Conservation (phyloP, 2,797 vertebrate species). For the Danio kyathit region DNA sequence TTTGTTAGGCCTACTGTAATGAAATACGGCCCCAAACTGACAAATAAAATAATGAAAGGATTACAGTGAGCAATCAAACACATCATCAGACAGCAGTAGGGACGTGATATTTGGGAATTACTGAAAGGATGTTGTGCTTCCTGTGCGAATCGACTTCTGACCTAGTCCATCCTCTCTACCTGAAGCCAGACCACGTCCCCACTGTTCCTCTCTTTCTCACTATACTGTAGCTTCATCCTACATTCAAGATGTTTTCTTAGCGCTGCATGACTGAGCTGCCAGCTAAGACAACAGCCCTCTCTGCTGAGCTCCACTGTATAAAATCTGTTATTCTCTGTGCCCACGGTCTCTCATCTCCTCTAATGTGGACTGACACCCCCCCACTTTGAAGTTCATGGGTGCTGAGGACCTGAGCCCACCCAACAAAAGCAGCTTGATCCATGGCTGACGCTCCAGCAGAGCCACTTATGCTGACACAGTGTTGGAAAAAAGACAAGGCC, state of each 20-base stretch:
- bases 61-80: background rate
- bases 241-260: conserved; percentile 62
- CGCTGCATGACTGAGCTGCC: conserved; percentile 69
- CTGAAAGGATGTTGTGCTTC: conserved; percentile 79
- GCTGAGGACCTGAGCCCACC: conserved; percentile 70
- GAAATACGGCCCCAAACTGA: background rate
- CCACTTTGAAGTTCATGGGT: conserved; percentile 75
- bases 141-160: conserved; percentile 75
- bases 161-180: conserved; percentile 75
- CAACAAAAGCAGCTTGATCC: conserved; percentile 81
- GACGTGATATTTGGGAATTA: conserved; percentile 71
- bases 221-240: background rate
- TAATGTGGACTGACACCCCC: conserved; percentile 75
- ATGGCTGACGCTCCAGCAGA: conserved; percentile 71
- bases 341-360: conserved; percentile 71
- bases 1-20: background rate
- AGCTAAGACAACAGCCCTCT: conserved; percentile 75
- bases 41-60: background rate
- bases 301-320: conserved; percentile 69
- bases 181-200: conserved; percentile 67
- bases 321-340: conserved; percentile 64
- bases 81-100: conserved; percentile 60
- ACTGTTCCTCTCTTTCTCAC: conserved; percentile 17
- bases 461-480: conserved; percentile 50
- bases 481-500: conserved; percentile 6